phyloP scores from a whole-genome alignment of 2,888 invertebrate species.

The Camponotus fellah region DNA sequence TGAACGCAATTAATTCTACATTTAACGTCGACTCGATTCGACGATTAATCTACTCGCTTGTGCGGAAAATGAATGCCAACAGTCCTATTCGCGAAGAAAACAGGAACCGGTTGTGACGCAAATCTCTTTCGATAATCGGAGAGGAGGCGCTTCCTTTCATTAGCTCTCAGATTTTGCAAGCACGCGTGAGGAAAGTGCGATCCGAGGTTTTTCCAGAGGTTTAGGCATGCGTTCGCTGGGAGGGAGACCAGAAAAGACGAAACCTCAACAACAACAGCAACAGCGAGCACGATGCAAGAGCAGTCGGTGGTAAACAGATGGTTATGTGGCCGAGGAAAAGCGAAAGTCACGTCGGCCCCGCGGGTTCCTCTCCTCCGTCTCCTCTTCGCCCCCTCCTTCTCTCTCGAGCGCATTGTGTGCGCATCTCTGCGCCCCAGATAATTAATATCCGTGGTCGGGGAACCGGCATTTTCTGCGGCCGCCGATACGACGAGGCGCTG shows the following conservation, averaged over 20 bases:
- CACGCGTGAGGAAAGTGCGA: conserved; percentile 26
- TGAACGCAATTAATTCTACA: background rate
- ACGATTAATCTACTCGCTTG: background rate
- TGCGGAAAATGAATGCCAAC: background rate
- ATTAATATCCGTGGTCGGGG: conserved; percentile 80
- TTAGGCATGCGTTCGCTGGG: background rate
- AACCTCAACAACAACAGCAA: background rate
- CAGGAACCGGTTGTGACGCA: conserved; percentile 12
- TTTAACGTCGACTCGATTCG: background rate
- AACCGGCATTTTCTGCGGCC: conserved; percentile 58
- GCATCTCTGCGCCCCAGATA: conserved; percentile 81
- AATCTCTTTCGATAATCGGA: conserved; percentile 37
- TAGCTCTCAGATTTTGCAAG: conserved; percentile 36
- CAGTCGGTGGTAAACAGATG: conserved; percentile 55
- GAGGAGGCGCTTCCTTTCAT: conserved; percentile 8
- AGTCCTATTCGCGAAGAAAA: background rate
- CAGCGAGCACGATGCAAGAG: conserved; percentile 7
- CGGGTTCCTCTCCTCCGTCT: background rate
- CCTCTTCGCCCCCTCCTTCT: background rate
- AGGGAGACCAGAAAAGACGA: background rate
- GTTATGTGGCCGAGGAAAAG: conserved; percentile 72
- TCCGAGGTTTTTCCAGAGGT: conserved; percentile 45
- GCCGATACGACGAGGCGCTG: conserved; percentile 52
- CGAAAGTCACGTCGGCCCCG: conserved; percentile 76
- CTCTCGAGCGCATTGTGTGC: conserved; percentile 70